phyloP scores from a whole-genome alignment of 2,113 vertebrate species.

The Turnix velox region DNA sequence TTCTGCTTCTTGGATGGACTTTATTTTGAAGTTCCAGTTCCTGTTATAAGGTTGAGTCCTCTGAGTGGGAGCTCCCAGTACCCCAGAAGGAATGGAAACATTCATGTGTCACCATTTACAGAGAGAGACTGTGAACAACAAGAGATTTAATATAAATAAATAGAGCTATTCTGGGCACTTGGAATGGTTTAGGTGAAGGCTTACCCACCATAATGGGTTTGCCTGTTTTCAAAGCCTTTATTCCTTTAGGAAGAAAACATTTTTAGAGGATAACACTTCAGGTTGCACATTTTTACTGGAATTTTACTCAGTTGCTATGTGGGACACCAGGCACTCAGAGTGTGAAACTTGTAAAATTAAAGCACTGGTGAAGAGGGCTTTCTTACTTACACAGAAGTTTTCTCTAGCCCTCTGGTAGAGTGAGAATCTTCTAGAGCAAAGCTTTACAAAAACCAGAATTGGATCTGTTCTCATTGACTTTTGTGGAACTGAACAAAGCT shows the following conservation, averaged over 20 bases:
- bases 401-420: background rate
- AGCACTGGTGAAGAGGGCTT: background rate
- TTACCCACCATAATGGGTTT: background rate
- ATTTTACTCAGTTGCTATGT: background rate
- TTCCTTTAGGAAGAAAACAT: slow-evolving; percentile 49
- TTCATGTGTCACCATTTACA: background rate
- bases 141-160: background rate
- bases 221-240: background rate
- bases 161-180: background rate
- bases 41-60: background rate
- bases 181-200: background rate
- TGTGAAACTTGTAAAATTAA: background rate
- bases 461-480: background rate
- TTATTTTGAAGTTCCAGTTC: background rate
- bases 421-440: background rate
- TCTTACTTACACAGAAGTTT: background rate
- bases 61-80: background rate
- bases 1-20: background rate
- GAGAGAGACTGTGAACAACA: background rate
- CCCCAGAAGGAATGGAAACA: background rate
- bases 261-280: slow-evolving; percentile 32
- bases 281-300: background rate
- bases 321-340: background rate
- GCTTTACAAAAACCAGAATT: background rate
- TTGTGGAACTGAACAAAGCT: background rate